Evolutionary conservation across 2,797 vertebrate species (phyloP).

Genomic region (Potorous gilbertii): DNA sequence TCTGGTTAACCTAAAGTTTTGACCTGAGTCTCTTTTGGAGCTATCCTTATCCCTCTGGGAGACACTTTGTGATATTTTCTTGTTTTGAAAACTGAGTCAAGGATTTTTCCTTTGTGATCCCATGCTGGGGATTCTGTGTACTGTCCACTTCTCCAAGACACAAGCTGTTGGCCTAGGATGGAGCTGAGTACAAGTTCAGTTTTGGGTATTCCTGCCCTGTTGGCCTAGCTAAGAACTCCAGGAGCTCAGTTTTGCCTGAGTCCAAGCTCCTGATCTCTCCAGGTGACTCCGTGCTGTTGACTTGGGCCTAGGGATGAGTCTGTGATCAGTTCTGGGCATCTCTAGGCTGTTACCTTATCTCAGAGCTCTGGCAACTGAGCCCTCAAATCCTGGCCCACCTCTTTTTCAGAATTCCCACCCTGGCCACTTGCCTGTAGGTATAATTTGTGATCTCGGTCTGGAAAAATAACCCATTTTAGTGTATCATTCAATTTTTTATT

Average conservation of each 20-base stretch:
- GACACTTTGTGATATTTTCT: background rate
- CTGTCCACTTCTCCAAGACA: background rate
- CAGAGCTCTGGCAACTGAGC: background rate
- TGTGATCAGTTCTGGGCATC: background rate
- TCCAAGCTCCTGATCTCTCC: background rate
- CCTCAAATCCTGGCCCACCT: background rate
- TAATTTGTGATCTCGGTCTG: background rate
- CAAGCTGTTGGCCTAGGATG: background rate
- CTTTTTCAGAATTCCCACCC: background rate
- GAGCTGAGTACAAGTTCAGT: background rate
- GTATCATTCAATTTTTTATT: background rate
- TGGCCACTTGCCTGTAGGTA: background rate
- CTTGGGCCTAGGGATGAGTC: background rate
- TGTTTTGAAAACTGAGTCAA: background rate
- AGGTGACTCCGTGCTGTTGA: background rate
- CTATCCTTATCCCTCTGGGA: background rate
- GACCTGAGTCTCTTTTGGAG: background rate
- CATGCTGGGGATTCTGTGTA: background rate
- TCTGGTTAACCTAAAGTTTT: background rate
- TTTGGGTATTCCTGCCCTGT: background rate
- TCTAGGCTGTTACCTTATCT: background rate
- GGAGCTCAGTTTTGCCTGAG: background rate
- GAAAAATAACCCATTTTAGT: background rate
- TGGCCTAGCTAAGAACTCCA: background rate
- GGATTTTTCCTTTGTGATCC: background rate